Evolutionary conservation across 2,888 invertebrate species (phyloP), one percentile per base, ranked within the genome.

Genomic region (Zygothrica quintamaculata): DNA sequence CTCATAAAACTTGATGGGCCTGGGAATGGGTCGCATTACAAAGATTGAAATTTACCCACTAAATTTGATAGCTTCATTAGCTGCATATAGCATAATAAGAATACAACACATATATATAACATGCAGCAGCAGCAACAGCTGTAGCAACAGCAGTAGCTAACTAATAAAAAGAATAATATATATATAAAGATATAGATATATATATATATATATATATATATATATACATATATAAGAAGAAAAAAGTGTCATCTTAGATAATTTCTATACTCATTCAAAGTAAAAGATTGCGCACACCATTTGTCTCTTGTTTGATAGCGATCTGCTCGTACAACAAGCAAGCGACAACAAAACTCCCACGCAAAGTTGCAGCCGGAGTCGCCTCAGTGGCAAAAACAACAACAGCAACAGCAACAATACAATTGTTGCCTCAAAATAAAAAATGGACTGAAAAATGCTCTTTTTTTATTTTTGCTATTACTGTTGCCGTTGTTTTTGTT

Each of bases 261-360:
- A 73, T 66, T 81, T 56, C 60, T 68, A 72, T 67, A 84, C 69
- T 78, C 71, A 78, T 70, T 84, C 61, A 65, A 66, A 77, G 73
- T 81, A 84, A 74, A 79, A 87, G 87, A 88, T 88, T 88, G 89
- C 86, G 86, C 88, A 88, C 88, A 88, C 84, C 77, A 88, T 88
- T 89, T 88, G 88, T 89, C 88, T 88, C 77, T 77, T 65, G 71
- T 68, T 71, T 76, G 88, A 89, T 89, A 77, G 66, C 51, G 74
- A 89, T 88, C 89, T 81, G 18, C 18, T 22, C 43, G 61, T 51
- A 37, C 56, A 56, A 18, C 59, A 59, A 40, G 12, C 15, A 15
- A 40, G 33, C 47, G 26, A 56, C 56, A 70, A 56, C 61, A 59
- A 39, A 74, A 84, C 87, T 88, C 88, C 88, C 88, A 88, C 88